Evolutionary conservation across 2,113 vertebrate species (phyloP).

Genomic region (Pteropus alecto): DNA sequence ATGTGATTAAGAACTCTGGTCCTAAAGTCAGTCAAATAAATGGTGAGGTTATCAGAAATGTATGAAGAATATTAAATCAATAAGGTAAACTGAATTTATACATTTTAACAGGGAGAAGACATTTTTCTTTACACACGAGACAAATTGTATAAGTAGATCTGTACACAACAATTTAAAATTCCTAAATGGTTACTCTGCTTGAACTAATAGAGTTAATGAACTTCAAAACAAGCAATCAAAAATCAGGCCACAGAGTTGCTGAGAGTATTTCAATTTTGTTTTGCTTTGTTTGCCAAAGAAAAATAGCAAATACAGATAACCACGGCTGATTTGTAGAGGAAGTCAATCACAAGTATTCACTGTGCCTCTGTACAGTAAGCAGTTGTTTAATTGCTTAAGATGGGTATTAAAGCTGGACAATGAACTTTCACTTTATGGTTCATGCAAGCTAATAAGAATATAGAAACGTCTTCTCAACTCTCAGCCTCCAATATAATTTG

Average conservation of each 20-base stretch:
- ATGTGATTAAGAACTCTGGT: background rate
- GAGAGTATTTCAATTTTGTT: background rate
- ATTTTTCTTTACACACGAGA: background rate
- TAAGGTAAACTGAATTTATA: background rate
- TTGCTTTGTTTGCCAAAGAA: constrained; percentile 13
- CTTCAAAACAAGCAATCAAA: constrained; percentile 3
- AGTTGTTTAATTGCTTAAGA: background rate
- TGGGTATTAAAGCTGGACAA: background rate
- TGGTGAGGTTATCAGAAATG: background rate
- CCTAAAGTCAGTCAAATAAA: background rate
- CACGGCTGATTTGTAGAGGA: background rate
- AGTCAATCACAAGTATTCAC: background rate
- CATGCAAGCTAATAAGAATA: background rate
- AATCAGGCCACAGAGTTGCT: background rate
- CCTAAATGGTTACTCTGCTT: background rate
- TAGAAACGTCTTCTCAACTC: background rate
- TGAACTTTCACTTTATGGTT: background rate
- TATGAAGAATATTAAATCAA: background rate
- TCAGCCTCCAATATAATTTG: background rate
- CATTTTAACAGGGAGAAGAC: background rate
- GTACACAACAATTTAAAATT: background rate
- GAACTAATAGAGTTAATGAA: background rate
- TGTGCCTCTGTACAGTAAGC: background rate
- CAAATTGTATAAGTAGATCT: background rate
- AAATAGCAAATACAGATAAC: background rate